Evolutionary conservation across 2,113 vertebrate species (phyloP).

Genomic region (Empidonax traillii): DNA sequence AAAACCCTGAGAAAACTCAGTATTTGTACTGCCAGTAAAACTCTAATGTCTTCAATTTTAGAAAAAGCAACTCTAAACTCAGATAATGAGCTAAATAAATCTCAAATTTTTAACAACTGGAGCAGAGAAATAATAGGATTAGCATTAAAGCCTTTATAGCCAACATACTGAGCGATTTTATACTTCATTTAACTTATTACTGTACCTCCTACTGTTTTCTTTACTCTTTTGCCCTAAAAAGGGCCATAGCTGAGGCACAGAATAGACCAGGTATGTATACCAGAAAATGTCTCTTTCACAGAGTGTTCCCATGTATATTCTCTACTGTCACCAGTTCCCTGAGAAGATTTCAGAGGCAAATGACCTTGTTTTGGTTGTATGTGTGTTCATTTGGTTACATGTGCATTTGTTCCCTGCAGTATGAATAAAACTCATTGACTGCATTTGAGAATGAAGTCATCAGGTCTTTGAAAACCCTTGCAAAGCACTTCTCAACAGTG

Average conservation of each 20-base stretch:
- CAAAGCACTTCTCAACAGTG: neutral
- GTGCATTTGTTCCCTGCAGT: neutral
- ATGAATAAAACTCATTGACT: neutral
- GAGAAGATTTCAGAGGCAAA: neutral
- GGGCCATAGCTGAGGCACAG: neutral
- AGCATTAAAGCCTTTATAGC: neutral
- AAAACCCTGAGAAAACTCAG: neutral
- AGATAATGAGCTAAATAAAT: constrained; percentile 30
- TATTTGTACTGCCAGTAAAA: neutral
- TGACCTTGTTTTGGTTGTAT: neutral
- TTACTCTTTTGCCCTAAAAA: neutral
- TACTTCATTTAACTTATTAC: constrained; percentile 39
- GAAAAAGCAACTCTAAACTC: neutral
- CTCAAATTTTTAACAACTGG: neutral
- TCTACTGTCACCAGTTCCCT: neutral
- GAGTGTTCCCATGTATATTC: neutral
- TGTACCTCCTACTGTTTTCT: neutral
- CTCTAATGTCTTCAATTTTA: neutral
- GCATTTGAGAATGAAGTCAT: neutral
- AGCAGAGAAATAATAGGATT: constrained; percentile 38
- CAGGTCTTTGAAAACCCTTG: neutral
- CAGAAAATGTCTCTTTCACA: neutral
- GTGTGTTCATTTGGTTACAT: neutral
- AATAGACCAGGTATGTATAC: neutral
- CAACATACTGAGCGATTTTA: constrained; percentile 19